Percentiles rank a stretch among this genome's conserved stretches.
Evolutionary conservation across 2,888 invertebrate species (phyloP).

Genomic region (Margaritifera margaritifera): DNA sequence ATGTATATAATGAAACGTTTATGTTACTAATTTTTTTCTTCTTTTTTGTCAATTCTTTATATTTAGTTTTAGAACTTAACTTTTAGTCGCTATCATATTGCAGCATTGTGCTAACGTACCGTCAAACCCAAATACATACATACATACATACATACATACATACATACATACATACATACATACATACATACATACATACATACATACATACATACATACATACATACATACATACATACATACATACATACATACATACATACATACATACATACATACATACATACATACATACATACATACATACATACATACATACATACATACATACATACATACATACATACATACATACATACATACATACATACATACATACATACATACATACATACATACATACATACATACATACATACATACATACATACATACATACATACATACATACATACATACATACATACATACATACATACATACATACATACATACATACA

Average conservation of each 20-base stretch:
- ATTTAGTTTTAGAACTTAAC: no score
- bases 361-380: constrained; percentile 1
- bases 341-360: neutral
- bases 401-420: neutral
- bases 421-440: constrained; percentile 4
- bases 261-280: constrained; percentile 3
- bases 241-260: neutral
- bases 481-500: constrained; percentile 3
- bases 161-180: constrained; percentile 4
- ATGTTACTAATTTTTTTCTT: no score
- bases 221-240: constrained; percentile 3
- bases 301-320: neutral
- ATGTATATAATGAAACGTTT: no score
- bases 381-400: constrained; percentile 2
- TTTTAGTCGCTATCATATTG: no score
- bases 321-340: constrained; percentile 3
- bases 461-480: neutral
- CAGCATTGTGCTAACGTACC: no score
- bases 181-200: neutral
- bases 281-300: neutral
- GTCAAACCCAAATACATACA: no score
- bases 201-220: neutral
- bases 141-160: neutral
- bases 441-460: neutral
- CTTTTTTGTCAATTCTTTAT: no score